Conservation (phyloP, 2,888 invertebrate species). For the Aelia acuminata region DNA sequence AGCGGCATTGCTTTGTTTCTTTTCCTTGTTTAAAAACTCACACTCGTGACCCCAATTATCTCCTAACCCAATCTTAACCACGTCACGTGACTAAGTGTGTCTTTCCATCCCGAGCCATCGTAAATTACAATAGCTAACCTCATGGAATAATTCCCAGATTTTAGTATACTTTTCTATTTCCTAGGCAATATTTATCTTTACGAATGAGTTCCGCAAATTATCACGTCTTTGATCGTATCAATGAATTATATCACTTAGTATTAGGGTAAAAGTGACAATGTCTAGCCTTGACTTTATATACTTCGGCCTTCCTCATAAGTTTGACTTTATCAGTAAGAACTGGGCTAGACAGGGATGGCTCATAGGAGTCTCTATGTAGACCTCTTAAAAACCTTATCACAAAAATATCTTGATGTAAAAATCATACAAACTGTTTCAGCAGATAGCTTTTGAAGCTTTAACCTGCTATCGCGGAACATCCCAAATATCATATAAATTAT, state of each 20-base stretch:
- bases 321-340: too few species aligned
- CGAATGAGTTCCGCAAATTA: not conserved
- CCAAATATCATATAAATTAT: too few species aligned
- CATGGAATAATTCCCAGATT: not conserved
- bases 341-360: too few species aligned
- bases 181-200: not conserved
- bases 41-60: not conserved
- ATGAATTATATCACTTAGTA: not conserved
- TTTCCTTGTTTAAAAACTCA: not conserved
- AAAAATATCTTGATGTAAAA: too few species aligned
- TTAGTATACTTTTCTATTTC: not conserved
- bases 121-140: not conserved
- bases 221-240: not conserved
- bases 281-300: not conserved
- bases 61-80: not conserved
- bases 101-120: not conserved
- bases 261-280: not conserved
- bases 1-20: too few species aligned
- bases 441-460: too few species aligned
- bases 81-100: not conserved
- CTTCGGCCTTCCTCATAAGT: too few species aligned
- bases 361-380: too few species aligned
- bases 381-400: too few species aligned
- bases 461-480: too few species aligned
- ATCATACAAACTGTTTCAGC: too few species aligned